Conservation (phyloP, 2,888 invertebrate species). For the Azorinus chamasolen region DNA sequence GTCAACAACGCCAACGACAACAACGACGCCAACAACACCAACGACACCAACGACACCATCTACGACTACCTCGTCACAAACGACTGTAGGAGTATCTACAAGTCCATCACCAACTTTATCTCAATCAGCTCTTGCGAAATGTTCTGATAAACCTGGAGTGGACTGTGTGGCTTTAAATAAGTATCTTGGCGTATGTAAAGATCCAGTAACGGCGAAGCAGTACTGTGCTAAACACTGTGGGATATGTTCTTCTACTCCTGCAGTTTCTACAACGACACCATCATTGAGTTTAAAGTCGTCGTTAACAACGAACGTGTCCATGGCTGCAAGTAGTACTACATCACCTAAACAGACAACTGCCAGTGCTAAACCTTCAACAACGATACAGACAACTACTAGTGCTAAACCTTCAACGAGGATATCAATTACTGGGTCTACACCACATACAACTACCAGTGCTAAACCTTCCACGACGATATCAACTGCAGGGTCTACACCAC, state of each 20-base stretch:
- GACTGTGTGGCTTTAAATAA: constrained; percentile 3
- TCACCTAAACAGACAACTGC: neutral
- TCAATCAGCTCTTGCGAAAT: neutral
- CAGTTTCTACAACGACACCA: neutral
- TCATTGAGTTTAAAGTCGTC: neutral
- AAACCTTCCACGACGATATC: neutral
- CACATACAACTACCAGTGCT: neutral
- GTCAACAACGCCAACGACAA: neutral
- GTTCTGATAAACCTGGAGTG: constrained; percentile 9
- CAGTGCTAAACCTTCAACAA: neutral
- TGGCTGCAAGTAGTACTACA: neutral
- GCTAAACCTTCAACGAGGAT: neutral
- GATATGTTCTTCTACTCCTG: neutral
- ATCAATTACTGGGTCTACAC: too few species aligned
- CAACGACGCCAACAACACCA: neutral
- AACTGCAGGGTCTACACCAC: neutral
- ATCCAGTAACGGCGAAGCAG: neutral
- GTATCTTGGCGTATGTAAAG: constrained; percentile 11
- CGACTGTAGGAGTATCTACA: neutral
- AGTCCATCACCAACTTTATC: neutral
- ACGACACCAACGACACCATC: neutral
- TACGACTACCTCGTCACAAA: neutral
- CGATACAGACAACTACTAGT: neutral
- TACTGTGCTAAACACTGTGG: constrained; percentile 13
- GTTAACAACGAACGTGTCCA: too few species aligned